phyloP scores from a whole-genome alignment of 2,888 invertebrate species.

The Volucella inflata region DNA sequence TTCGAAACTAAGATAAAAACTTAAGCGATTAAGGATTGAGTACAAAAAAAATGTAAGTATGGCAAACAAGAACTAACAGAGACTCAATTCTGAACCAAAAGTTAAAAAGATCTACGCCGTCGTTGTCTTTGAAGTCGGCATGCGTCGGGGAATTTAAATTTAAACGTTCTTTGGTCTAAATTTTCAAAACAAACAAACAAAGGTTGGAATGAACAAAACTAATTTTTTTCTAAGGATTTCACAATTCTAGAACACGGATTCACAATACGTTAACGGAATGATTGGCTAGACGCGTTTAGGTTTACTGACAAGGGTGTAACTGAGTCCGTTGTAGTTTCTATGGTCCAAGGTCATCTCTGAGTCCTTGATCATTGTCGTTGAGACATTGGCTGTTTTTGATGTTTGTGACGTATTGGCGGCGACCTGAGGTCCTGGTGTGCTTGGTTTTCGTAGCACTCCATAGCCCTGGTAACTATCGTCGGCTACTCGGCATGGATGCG shows the following conservation, averaged over 20 bases:
- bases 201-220: conserved; percentile 14
- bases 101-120: conserved; percentile 21
- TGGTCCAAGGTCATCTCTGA: conserved; percentile 85
- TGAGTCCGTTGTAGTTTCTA: conserved; percentile 89
- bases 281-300: conserved; percentile 90
- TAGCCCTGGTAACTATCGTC: conserved; percentile 93
- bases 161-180: conserved; percentile 71
- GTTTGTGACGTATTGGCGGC: conserved; percentile 81
- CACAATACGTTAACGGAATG: conserved; percentile 13
- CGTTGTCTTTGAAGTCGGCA: not conserved
- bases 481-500: conserved; percentile 89
- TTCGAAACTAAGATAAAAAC: conserved; percentile 68
- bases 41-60: conserved; percentile 71
- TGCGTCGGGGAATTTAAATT: conserved; percentile 11
- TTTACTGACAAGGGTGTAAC: conserved; percentile 93
- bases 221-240: conserved; percentile 21
- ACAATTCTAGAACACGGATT: conserved; percentile 49
- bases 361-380: conserved; percentile 77
- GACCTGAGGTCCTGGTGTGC: conserved; percentile 85
- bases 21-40: conserved; percentile 71
- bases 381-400: conserved; percentile 59
- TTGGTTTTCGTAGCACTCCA: conserved; percentile 89
- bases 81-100: conserved; percentile 65
- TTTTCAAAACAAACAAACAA: conserved; percentile 36
- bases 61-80: conserved; percentile 70